Conservation (phyloP, 1,140 invertebrate species). For the Hylyphantes graminicola region DNA sequence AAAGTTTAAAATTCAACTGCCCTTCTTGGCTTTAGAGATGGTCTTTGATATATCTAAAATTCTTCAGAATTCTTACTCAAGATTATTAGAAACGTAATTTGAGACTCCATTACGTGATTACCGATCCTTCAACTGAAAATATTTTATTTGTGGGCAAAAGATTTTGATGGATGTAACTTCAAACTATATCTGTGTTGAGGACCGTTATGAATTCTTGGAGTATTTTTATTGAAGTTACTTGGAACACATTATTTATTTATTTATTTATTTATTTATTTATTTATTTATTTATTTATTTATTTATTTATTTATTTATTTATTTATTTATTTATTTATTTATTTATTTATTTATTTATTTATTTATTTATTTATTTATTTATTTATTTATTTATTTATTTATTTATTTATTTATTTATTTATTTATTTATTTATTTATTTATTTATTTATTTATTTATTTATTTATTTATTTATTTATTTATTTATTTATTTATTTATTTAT, state of each 20-base stretch:
- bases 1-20: background rate
- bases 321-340: background rate
- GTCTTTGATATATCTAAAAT: background rate
- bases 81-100: constrained; percentile 20
- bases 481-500: no score
- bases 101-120: constrained; percentile 35
- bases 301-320: background rate
- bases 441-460: no score
- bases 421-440: no score
- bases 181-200: background rate
- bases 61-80: constrained; percentile 5
- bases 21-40: background rate
- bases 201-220: no score
- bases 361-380: background rate
- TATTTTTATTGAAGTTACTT: background rate
- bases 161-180: background rate
- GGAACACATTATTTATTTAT: background rate
- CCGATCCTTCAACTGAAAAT: constrained; percentile 10
- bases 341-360: background rate
- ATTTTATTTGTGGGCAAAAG: background rate
- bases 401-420: no score
- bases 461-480: no score
- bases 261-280: background rate
- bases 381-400: no score
- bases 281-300: background rate